Conservation (phyloP, 2,888 invertebrate genomes). For the Hybos culiciformis region DNA sequence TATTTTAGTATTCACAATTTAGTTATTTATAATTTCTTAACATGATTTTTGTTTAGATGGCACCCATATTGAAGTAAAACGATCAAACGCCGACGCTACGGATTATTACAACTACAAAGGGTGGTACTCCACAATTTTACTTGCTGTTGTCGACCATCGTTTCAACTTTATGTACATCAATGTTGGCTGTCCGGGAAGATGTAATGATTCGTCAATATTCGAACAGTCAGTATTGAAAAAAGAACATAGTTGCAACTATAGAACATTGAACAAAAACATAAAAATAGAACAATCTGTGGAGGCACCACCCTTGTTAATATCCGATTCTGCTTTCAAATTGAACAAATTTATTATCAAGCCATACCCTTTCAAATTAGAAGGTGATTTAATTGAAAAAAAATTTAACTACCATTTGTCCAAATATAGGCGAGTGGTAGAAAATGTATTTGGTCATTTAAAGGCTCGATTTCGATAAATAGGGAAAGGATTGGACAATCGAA, state of each 20-base stretch:
- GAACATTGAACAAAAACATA: no score
- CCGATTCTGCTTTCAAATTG: neutral
- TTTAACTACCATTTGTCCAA: no score
- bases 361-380: no score
- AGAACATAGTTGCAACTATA: neutral
- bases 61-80: slow-evolving; percentile 7
- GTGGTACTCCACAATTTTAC: slow-evolving; percentile 2
- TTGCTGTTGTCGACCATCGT: slow-evolving; percentile 5
- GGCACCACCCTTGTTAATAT: neutral
- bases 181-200: slow-evolving; percentile 5
- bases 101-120: slow-evolving; percentile 10
- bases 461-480: neutral
- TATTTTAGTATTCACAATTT: no score
- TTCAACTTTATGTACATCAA: slow-evolving; percentile 9
- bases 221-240: neutral
- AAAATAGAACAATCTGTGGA: no score
- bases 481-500: neutral
- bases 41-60: slow-evolving; percentile 7
- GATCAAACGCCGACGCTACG: neutral
- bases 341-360: neutral
- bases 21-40: no score
- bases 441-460: no score
- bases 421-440: no score
- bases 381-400: no score
- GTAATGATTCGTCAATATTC: slow-evolving; percentile 6